phyloP scores from a whole-genome alignment of 2,797 vertebrate genomes.

The Eulemur rubriventer region DNA sequence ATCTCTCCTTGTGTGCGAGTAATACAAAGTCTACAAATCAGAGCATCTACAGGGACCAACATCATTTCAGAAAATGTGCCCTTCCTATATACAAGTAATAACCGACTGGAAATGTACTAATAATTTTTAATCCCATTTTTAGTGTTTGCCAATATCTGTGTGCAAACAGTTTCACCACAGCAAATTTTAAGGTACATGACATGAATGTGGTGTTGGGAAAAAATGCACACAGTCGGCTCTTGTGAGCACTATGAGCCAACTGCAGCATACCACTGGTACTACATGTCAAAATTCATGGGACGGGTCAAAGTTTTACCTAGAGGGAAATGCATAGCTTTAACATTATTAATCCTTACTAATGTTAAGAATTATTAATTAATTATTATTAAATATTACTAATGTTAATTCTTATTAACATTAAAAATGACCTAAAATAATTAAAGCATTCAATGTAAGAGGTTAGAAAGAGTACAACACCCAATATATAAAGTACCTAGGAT shows the following conservation, averaged over 20 bases:
- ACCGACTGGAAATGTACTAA: not conserved
- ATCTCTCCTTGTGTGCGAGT: not conserved
- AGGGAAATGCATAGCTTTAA: not conserved
- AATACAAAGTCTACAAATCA: not conserved
- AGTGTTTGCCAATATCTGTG: not conserved
- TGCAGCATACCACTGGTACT: not conserved
- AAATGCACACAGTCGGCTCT: not conserved
- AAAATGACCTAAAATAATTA: not conserved
- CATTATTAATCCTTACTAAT: too few species aligned
- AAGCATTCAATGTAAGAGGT: not conserved
- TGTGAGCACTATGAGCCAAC: not conserved
- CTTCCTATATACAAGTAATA: not conserved
- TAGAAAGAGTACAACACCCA: not conserved
- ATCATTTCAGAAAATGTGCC: not conserved
- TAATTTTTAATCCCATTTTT: not conserved
- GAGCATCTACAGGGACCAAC: not conserved
- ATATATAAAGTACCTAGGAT: not conserved
- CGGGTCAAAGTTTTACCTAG: not conserved
- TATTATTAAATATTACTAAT: not conserved
- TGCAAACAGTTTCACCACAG: not conserved
- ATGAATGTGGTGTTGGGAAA: not conserved
- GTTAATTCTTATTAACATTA: not conserved
- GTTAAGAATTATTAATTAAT: not conserved
- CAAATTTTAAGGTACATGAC: not conserved
- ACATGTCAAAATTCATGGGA: not conserved